Conservation (phyloP, 2,797 vertebrate genomes). For the Hippoglossus hippoglossus region DNA sequence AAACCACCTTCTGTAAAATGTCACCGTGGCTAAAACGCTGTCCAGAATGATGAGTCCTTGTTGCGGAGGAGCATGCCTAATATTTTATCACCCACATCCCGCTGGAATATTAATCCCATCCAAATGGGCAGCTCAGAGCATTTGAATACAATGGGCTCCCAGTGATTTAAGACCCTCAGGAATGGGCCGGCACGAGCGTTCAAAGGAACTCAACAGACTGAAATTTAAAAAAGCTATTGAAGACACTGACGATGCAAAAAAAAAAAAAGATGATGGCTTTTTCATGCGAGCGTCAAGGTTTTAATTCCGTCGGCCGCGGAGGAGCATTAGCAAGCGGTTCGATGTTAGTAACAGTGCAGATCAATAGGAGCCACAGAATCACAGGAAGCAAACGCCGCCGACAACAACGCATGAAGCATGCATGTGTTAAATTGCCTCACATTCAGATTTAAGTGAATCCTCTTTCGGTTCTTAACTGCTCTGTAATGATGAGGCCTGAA, state of each 20-base stretch:
- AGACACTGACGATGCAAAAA: slow-evolving; percentile 25
- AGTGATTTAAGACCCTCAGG: slow-evolving; percentile 31
- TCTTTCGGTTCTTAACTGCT: slow-evolving; percentile 66
- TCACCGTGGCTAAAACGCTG: slow-evolving; percentile 28
- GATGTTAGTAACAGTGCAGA: slow-evolving; percentile 2
- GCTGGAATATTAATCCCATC: slow-evolving; percentile 62
- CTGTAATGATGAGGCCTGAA: slow-evolving; percentile 73
- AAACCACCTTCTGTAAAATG: slow-evolving; percentile 29
- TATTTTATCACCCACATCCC: slow-evolving; percentile 59
- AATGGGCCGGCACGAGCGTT: slow-evolving; percentile 16
- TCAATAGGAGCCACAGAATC: slow-evolving; percentile 31
- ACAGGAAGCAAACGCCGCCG: slow-evolving; percentile 20
- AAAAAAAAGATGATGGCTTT: slow-evolving; percentile 8
- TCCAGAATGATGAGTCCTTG: slow-evolving; percentile 46
- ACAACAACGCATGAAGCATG: slow-evolving; percentile 50
- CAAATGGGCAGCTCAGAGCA: slow-evolving; percentile 48
- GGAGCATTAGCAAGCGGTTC: slow-evolving; percentile 23
- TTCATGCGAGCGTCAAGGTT: slow-evolving; percentile 21
- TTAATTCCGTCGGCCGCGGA: slow-evolving; percentile 25
- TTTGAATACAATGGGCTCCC: slow-evolving; percentile 38
- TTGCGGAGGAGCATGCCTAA: slow-evolving; percentile 46
- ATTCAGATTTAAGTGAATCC: slow-evolving; percentile 66
- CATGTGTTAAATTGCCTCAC: slow-evolving; percentile 68
- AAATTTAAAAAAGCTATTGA: background rate
- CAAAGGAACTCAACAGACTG: slow-evolving; percentile 19